Percentiles rank a stretch among this genome's conserved stretches.
Evolutionary conservation across 2,888 invertebrate species (phyloP).

Genomic region (Syrphus vitripennis): DNA sequence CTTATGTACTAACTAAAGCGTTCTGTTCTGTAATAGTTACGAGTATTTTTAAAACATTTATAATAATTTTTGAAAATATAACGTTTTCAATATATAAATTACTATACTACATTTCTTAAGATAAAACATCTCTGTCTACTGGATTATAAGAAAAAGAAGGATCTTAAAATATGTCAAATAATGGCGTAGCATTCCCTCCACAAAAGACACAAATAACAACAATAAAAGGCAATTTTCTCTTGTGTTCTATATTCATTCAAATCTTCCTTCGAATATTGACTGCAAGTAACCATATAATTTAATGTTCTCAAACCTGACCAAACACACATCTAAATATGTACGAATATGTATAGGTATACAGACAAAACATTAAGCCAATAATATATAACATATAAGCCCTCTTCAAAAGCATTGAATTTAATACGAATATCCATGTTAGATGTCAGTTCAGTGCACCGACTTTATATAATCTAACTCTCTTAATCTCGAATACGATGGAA

Average conservation of each 20-base stretch:
- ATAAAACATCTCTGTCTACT: too few relatives aligned
- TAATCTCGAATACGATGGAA: constrained; percentile 31
- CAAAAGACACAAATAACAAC: neutral
- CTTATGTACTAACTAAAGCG: too few relatives aligned
- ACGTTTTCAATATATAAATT: too few relatives aligned
- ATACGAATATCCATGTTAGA: constrained; percentile 38
- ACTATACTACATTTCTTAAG: too few relatives aligned
- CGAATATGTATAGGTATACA: neutral
- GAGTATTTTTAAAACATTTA: too few relatives aligned
- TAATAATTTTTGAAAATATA: too few relatives aligned
- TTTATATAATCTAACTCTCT: neutral
- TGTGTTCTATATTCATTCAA: neutral
- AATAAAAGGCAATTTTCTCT: neutral
- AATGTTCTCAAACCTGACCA: neutral
- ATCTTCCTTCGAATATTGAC: neutral
- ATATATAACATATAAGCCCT: neutral
- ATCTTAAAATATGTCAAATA: neutral
- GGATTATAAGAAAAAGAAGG: too few relatives aligned
- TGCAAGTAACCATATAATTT: neutral
- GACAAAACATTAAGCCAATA: constrained; percentile 1
- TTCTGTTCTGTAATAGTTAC: too few relatives aligned
- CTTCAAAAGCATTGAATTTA: constrained; percentile 6
- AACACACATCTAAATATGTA: neutral
- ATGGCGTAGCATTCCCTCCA: neutral
- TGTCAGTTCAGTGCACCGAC: constrained; percentile 33